Evolutionary conservation across 1,140 invertebrate species (phyloP), one percentile per base, ranked within the genome.

Genomic region (Musca domestica): DNA sequence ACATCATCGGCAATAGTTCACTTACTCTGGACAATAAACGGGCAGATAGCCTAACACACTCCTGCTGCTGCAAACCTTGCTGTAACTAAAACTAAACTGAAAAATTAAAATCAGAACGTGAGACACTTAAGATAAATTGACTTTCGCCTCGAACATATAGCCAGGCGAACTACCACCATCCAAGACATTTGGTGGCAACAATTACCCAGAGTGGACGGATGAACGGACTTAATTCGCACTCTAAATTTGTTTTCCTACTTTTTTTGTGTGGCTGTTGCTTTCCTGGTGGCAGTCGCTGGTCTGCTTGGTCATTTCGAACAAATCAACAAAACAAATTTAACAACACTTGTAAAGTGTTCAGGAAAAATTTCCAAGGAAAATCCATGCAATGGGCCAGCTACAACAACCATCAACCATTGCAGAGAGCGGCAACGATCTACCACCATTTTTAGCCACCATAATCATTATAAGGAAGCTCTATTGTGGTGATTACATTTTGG

Each of bases 61-160:
- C n/a, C n/a, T n/a, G n/a, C 15, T 56, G 52, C 22, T 25, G 20
- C 23, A 25, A 25, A 25, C 23, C 47, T 15, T 48, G 20, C 23
- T 17, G 27, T n/a, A 27, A 17, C 27, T 19, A 41, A 23, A 30
- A 61, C 30, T 34, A 56, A 56, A 27, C 12, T 25, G 23, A 27
- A 61, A 61, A 61, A 61, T 61, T 61, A 61, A 58, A 61, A 61
- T 61, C 56, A 61, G 56, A 61, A 61, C 56, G 56, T 61, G 56
- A 61, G 56, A 61, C 56, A 61, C 56, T 61, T 61, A 61, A 61
- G 56, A 61, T 61, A 61, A 61, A 61, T 61, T 61, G 56, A 61
- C 56, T 61, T 61, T 61, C 56, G 56, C 56, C 56, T 61, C 34
- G 41, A 61, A 34, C 56, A 12, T 12, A 27, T 58, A 23, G 6